Evolutionary conservation across 1,140 invertebrate genomes (phyloP).

Genomic region (Lordiphosa collinella): DNA sequence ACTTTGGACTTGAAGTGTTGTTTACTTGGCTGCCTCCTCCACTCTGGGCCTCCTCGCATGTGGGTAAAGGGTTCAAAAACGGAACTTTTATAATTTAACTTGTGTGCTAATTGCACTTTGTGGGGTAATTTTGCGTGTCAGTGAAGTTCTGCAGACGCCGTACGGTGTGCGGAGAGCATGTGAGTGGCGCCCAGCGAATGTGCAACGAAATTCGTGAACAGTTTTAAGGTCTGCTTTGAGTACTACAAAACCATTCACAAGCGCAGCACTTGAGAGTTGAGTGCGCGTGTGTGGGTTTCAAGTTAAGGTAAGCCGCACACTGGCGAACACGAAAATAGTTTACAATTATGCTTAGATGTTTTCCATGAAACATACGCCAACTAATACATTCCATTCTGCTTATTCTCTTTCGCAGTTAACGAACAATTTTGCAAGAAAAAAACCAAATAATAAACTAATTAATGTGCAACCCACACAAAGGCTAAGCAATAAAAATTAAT

Average conservation of each 20-base stretch:
- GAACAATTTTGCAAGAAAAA: neutral
- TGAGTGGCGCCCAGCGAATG: neutral
- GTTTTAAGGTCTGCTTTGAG: conserved; percentile 38
- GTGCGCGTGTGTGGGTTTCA: neutral
- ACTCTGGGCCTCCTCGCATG: neutral
- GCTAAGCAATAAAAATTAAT: conserved; percentile 55
- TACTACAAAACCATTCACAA: conserved; percentile 21
- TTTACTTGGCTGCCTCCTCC: conserved; percentile 27
- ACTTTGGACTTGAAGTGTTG: conserved; percentile 63
- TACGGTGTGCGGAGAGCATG: conserved; percentile 17
- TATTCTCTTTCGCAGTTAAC: neutral
- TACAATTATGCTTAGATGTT: no score
- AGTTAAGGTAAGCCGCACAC: neutral
- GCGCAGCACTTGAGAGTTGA: conserved; percentile 35
- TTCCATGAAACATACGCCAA: no score
- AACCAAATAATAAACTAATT: conserved; percentile 11
- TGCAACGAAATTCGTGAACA: conserved; percentile 1
- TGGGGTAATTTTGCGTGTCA: conserved; percentile 67
- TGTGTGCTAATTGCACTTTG: conserved; percentile 71
- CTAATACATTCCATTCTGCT: neutral
- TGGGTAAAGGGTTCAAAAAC: conserved; percentile 47
- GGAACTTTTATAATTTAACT: conserved; percentile 70
- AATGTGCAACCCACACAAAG: conserved; percentile 10
- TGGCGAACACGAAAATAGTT: no score
- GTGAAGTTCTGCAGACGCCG: conserved; percentile 53